A percentile compares a stretch with the other conserved stretches of the same genome.
Evolutionary conservation across 37 sponge, comb jelly and placozoan species (phyloP).

Genomic region (Theonella swinhoei): DNA sequence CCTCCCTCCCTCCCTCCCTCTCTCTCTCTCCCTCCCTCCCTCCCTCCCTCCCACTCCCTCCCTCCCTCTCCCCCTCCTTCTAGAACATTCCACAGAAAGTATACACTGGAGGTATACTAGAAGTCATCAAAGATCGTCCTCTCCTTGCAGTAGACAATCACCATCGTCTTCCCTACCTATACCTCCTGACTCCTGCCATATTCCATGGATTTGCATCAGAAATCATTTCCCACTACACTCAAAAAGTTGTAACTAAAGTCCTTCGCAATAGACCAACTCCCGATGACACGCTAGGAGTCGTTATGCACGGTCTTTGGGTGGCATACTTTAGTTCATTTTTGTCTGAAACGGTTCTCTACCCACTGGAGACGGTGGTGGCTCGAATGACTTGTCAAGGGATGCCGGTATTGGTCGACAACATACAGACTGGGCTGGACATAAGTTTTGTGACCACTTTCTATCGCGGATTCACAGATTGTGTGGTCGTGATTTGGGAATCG

Average conservation of each 20-base stretch:
- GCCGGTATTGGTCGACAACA: conserved; percentile 81
- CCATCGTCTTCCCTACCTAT: conserved; percentile 52
- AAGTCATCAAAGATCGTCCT: conserved; percentile 53
- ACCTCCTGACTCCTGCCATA: conserved; percentile 55
- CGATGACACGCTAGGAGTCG: neutral
- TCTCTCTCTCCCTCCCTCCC: neutral
- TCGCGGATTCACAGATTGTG: conserved; percentile 55
- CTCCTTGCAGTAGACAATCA: conserved; percentile 10
- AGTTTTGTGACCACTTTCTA: conserved; percentile 51
- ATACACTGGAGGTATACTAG: conserved; percentile 21
- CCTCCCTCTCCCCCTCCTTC: neutral
- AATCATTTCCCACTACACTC: neutral
- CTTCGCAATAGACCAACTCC: neutral
- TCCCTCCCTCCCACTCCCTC: neutral
- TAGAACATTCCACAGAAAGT: conserved; percentile 36
- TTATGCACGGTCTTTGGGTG: conserved; percentile 35
- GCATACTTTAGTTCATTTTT: conserved; percentile 44
- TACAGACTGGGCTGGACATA: conserved; percentile 52
- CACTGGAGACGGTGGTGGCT: conserved; percentile 64
- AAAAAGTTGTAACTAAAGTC: conserved; percentile 1
- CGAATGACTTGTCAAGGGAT: conserved; percentile 75
- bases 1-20: neutral
- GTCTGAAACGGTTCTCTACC: conserved; percentile 55
- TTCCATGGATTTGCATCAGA: conserved; percentile 30
- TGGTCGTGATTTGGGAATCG: conserved; percentile 42